Percentiles rank a stretch among this genome's conserved stretches.
phyloP scores from a whole-genome alignment of 2,888 invertebrate genomes.

The Agonum fuliginosum region DNA sequence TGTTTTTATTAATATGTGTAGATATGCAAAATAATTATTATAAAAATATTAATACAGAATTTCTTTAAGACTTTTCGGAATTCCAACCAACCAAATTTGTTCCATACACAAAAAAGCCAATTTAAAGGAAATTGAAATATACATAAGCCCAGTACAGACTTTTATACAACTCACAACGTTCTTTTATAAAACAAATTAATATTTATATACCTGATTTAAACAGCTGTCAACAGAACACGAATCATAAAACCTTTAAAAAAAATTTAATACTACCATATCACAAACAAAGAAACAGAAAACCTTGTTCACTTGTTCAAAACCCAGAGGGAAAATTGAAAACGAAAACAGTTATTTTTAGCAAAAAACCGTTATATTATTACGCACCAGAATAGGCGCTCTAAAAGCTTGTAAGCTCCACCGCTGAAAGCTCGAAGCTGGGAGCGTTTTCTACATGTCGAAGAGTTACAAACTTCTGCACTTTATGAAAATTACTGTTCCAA shows the following conservation, averaged over 20 bases:
- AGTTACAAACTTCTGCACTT: slow-evolving; percentile 42
- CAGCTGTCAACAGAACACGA: not conserved
- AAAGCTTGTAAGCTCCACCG: slow-evolving; percentile 16
- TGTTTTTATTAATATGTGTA: too few species aligned
- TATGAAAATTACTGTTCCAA: slow-evolving; percentile 36
- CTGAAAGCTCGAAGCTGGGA: not conserved
- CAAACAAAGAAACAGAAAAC: slow-evolving; percentile 13
- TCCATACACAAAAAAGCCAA: too few species aligned
- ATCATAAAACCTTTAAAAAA: not conserved
- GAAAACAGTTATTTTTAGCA: slow-evolving; percentile 16
- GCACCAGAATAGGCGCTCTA: not conserved
- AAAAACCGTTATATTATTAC: slow-evolving; percentile 12
- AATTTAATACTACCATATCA: not conserved
- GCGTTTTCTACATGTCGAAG: slow-evolving; percentile 29
- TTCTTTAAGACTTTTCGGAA: too few species aligned
- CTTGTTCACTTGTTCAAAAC: not conserved
- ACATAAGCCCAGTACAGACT: too few species aligned
- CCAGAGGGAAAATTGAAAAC: slow-evolving; percentile 3
- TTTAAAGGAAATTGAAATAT: too few species aligned
- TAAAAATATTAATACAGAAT: too few species aligned
- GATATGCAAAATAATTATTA: too few species aligned
- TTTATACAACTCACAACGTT: too few species aligned
- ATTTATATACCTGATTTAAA: slow-evolving; percentile 29
- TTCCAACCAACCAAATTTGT: too few species aligned
- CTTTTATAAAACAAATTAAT: slow-evolving; percentile 13